These are phyloP conservation scores for Plodia interpunctella DNA, from an alignment of 1,140 invertebrate species.

Conservation along the genomic window DNA sequence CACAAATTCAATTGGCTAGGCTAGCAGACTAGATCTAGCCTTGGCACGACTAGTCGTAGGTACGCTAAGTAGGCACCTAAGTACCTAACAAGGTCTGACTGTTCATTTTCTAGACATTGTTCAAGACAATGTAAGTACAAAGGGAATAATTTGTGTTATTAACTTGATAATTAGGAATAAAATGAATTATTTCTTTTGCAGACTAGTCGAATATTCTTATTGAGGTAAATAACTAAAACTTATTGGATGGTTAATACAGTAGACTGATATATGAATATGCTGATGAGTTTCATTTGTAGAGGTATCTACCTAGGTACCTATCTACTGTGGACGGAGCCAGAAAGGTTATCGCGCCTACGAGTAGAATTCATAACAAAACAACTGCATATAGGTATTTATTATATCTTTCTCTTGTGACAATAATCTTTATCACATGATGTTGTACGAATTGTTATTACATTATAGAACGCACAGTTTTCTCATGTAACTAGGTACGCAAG, in stretches of 20 bases:
- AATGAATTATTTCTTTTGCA: too few species aligned
- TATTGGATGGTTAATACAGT: too few species aligned
- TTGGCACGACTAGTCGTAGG: slow-evolving; percentile 2
- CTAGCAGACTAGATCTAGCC: slow-evolving; percentile 6
- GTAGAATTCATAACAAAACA: background rate
- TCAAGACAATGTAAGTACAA: slow-evolving; percentile 5
- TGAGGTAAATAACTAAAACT: too few species aligned
- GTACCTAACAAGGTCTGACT: background rate
- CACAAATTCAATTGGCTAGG: slow-evolving; percentile 3
- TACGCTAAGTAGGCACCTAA: background rate
- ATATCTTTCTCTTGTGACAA: background rate
- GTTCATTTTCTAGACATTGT: slow-evolving; percentile 1
- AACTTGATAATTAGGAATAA: too few species aligned
- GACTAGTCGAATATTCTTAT: too few species aligned
- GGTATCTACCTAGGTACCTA: too few species aligned
- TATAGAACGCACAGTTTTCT: background rate
- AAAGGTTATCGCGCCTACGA: too few species aligned
- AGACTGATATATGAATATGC: too few species aligned
- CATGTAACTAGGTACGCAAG: too few species aligned
- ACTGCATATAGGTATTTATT: too few species aligned
- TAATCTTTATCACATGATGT: background rate
- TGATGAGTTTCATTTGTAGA: too few species aligned
- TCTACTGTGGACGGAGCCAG: too few species aligned
- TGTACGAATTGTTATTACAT: background rate
- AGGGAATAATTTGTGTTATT: background rate